Percentiles rank a stretch among this genome's conserved stretches.
Evolutionary conservation across 2,888 invertebrate genomes (phyloP).

Genomic region (Serripes groenlandicus): DNA sequence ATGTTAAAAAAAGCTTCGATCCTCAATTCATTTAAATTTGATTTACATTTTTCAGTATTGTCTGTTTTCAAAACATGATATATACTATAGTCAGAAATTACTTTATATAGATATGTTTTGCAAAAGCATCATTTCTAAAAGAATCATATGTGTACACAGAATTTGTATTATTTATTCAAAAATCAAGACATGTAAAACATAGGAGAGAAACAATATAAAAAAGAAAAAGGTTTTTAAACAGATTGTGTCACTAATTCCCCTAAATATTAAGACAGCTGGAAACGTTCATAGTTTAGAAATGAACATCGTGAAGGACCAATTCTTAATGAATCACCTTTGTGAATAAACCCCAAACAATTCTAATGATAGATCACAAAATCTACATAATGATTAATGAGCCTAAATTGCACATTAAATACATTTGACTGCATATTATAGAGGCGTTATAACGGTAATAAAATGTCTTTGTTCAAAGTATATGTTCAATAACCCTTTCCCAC

Average conservation of each 20-base stretch:
- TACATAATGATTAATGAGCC: constrained; percentile 9
- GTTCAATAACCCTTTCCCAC: too few relatives aligned
- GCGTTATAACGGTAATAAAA: background rate
- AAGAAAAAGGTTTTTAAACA: background rate
- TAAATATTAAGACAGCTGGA: too few relatives aligned
- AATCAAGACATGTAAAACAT: background rate
- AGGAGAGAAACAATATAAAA: background rate
- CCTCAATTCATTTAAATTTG: too few relatives aligned
- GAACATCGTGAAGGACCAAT: background rate
- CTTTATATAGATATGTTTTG: too few relatives aligned
- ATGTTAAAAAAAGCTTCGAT: too few relatives aligned
- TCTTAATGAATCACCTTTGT: constrained; percentile 2
- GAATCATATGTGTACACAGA: too few relatives aligned
- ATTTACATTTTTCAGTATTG: too few relatives aligned
- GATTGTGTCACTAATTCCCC: too few relatives aligned
- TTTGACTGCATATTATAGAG: background rate
- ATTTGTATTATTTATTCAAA: too few relatives aligned
- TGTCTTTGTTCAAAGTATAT: background rate
- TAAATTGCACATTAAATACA: background rate
- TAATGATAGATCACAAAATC: constrained; percentile 16
- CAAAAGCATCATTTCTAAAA: too few relatives aligned
- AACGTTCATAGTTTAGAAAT: background rate
- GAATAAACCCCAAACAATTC: constrained; percentile 14
- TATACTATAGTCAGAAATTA: too few relatives aligned
- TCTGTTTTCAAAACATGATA: too few relatives aligned